Base-by-base conservation (phyloP, 2,888 invertebrate genomes). In the Hypomecis atomaria region DNA sequence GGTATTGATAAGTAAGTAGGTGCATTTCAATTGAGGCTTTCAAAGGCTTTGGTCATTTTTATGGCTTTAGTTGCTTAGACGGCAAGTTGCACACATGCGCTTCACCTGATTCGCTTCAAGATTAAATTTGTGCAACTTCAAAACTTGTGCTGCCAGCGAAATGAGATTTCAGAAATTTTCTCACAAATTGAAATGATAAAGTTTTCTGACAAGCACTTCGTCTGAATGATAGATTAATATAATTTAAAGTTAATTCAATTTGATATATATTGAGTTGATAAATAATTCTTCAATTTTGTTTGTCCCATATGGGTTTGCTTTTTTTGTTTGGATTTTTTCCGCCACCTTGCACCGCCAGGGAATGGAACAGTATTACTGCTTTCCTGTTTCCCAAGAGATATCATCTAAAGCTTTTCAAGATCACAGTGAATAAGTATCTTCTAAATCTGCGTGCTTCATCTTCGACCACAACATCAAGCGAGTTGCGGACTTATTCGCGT, bases 171-270 rank as follows among this genome's bases (percentile, higher is more conserved):
- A 55, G 33, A 11, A 62, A 59, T 62, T 34, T 62, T 54, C 53
- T 44, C 44, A 23, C 42, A 37, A 54, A 49, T 59, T 59, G 36
- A 58, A 57, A 56, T 65, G 57, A 69, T 72, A 72, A 72, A 70
- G 66, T 70, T 69, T 45, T 53, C 38, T 61, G 71, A 66, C 70
- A 72, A 64, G 60, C 62, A 57, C 61, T 66, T 69, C 61, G 60
- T 54, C 55, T 56, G 55, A 23, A 70, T 72, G 70, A 72, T 70
- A 66, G 64, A 70, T 72, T 64, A 45, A 53, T 65, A 47, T 43
- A 42, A 59, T 59, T 67, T 36, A 37, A 60, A 55, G 47, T 55
- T 61, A 23, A 5, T 36, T 45, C 9, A 55, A n/a, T 44, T 55
- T 34, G 9, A 6, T 44, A 33, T 44, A 33, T 33, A 0, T 42